Conservation (phyloP, 2,113 vertebrate species). For the Patagioenas fasciata region DNA sequence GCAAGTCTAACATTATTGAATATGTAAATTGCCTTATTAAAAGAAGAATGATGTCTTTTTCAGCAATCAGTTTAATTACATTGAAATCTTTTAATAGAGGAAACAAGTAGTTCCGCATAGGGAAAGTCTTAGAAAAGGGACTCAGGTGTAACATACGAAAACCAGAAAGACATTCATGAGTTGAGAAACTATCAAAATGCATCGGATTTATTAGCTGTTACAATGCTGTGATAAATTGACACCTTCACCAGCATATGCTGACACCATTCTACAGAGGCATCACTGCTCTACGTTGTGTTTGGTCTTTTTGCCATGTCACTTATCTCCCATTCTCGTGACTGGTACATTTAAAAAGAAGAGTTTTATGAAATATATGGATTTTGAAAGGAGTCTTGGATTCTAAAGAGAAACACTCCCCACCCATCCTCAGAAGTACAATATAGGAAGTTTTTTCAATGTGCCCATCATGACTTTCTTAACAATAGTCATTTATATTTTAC, state of each 20-base stretch:
- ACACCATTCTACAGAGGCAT: neutral
- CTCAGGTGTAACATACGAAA: conserved; percentile 51
- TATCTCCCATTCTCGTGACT: neutral
- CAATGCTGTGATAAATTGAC: neutral
- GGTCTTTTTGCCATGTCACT: neutral
- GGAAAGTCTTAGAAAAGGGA: conserved; percentile 33
- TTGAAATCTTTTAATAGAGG: conserved; percentile 59
- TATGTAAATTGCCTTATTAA: conserved; percentile 72
- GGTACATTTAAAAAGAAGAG: neutral
- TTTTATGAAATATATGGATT: neutral
- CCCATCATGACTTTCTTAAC: neutral
- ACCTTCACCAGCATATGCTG: neutral
- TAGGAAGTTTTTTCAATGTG: neutral
- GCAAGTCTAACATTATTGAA: conserved; percentile 60
- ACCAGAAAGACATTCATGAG: conserved; percentile 5
- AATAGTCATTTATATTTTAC: neutral
- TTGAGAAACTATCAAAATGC: neutral
- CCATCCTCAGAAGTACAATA: neutral
- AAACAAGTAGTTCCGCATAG: conserved; percentile 45
- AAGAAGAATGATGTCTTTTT: conserved; percentile 72
- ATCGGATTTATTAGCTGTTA: neutral
- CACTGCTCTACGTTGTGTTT: accelerated
- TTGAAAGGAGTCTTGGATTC: neutral
- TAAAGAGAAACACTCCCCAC: neutral
- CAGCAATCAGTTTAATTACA: conserved; percentile 70